Conservation (phyloP, 1,140 invertebrate genomes). For the Papilio glaucus region DNA sequence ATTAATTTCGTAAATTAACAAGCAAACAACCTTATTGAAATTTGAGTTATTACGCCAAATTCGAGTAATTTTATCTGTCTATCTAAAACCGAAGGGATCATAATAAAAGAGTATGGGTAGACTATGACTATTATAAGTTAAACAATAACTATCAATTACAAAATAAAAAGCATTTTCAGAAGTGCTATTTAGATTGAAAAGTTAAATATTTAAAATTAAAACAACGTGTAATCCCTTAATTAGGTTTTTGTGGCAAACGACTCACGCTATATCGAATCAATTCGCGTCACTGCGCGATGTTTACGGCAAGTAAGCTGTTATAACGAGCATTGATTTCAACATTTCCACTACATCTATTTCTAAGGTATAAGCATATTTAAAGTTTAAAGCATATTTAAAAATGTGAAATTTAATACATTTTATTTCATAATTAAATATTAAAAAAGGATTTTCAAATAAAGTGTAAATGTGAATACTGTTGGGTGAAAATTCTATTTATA, state of each 20-base stretch:
- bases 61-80: not conserved
- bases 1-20: too few species aligned
- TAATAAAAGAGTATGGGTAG: not conserved
- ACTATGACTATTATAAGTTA: not conserved
- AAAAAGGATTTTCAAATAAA: too few species aligned
- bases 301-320: conserved; percentile 42
- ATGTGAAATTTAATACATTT: too few species aligned
- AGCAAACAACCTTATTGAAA: too few species aligned
- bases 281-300: conserved; percentile 39
- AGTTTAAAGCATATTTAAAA: too few species aligned
- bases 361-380: too few species aligned
- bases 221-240: conserved; percentile 24
- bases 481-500: too few species aligned
- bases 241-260: conserved; percentile 41
- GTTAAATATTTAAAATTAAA: not conserved
- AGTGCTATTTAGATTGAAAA: not conserved
- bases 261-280: conserved; percentile 43
- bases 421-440: too few species aligned
- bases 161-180: not conserved
- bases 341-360: conserved; percentile 40
- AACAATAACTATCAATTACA: conserved; percentile 12
- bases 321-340: conserved; percentile 32
- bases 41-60: too few species aligned
- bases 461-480: too few species aligned
- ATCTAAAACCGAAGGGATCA: not conserved